Conservation (phyloP, 2,113 vertebrate genomes). For the Spermophilus dauricus region DNA sequence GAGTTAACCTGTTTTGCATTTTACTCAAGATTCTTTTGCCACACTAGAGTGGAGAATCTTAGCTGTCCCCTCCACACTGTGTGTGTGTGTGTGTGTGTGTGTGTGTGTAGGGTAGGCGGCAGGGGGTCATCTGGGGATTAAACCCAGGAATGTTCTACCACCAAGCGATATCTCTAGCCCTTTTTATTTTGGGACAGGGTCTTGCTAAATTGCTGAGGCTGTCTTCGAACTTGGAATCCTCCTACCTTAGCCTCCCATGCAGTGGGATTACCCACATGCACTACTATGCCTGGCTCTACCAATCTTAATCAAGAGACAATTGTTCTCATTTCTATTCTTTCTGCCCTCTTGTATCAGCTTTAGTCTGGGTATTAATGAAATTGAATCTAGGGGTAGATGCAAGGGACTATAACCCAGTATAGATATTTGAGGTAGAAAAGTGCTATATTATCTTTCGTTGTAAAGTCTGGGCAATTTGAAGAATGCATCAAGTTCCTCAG, state of each 20-base stretch:
- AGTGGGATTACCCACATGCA: too few species aligned
- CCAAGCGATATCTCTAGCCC: too few species aligned
- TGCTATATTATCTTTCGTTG: not conserved
- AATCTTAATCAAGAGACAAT: not conserved
- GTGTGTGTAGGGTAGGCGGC: too few species aligned
- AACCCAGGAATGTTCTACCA: too few species aligned
- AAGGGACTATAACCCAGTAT: not conserved
- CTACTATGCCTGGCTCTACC: not conserved
- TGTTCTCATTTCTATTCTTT: not conserved
- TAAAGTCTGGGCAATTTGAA: not conserved
- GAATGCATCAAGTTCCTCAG: not conserved
- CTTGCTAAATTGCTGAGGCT: too few species aligned
- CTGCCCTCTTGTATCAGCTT: not conserved
- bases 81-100: too few species aligned
- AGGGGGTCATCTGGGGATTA: too few species aligned
- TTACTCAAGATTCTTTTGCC: not conserved
- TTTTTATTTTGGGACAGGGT: too few species aligned
- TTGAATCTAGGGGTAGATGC: not conserved
- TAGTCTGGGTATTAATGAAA: not conserved
- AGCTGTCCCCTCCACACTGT: not conserved
- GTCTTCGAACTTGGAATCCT: too few species aligned
- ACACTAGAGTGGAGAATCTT: not conserved
- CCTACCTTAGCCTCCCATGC: too few species aligned
- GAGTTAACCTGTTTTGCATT: not conserved
- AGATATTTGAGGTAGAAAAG: not conserved